These are phyloP conservation scores for Andinoacara biseriatus DNA, from an alignment of 2,113 vertebrate species.

Conservation along the genomic window DNA sequence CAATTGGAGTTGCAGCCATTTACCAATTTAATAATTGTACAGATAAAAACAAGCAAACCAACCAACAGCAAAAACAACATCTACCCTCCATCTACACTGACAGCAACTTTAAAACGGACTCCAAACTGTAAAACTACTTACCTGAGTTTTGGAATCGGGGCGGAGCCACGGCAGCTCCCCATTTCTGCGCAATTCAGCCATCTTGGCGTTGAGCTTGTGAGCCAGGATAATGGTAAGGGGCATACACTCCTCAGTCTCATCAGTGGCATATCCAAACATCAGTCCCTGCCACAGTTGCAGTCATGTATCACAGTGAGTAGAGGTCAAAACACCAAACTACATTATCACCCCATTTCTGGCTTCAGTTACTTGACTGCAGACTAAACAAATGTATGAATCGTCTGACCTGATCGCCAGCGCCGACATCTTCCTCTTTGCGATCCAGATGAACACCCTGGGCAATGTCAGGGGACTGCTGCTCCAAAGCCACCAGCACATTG, in stretches of 20 bases:
- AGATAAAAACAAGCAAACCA: neutral
- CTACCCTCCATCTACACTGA: neutral
- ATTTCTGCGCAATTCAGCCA: slow-evolving; percentile 91
- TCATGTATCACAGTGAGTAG: neutral
- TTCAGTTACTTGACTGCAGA: neutral
- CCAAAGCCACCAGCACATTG: slow-evolving; percentile 84
- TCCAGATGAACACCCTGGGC: slow-evolving; percentile 93
- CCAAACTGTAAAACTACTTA: slow-evolving; percentile 53
- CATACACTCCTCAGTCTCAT: slow-evolving; percentile 98
- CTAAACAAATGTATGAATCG: neutral
- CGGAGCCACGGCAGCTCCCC: slow-evolving; percentile 91
- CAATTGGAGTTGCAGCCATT: neutral
- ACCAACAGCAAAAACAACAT: neutral
- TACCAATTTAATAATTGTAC: neutral
- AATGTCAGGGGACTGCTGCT: slow-evolving; percentile 95
- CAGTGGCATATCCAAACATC: slow-evolving; percentile 97
- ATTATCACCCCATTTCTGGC: neutral
- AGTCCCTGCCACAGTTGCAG: slow-evolving; percentile 82
- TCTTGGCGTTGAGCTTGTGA: slow-evolving; percentile 93
- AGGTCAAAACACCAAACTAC: neutral
- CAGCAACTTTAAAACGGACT: neutral
- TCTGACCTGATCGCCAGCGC: slow-evolving; percentile 92
- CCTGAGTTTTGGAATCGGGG: slow-evolving; percentile 97
- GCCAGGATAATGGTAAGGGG: slow-evolving; percentile 94
- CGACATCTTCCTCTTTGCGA: slow-evolving; percentile 92